Evolutionary conservation across 2,888 invertebrate genomes (phyloP).

Genomic region (Melanophora roralis): DNA sequence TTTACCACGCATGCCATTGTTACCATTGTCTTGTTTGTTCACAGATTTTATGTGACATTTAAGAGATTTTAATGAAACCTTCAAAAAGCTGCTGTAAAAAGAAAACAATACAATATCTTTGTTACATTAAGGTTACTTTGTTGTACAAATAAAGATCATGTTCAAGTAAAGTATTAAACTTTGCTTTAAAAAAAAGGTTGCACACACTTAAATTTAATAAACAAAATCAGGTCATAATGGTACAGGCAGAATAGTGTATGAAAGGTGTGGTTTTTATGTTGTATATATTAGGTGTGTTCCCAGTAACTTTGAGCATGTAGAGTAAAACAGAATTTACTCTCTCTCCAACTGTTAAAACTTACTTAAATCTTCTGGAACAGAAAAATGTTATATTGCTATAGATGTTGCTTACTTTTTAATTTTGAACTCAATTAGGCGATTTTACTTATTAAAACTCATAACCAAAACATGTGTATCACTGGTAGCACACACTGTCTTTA

Average conservation of each 20-base stretch:
- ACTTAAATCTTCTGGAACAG: too few species aligned
- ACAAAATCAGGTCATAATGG: slow-evolving; percentile 12
- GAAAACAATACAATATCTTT: slow-evolving; percentile 31
- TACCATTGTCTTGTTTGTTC: slow-evolving; percentile 47
- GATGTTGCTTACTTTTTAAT: too few species aligned
- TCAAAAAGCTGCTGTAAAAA: slow-evolving; percentile 13
- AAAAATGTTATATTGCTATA: too few species aligned
- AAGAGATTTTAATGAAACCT: slow-evolving; percentile 61
- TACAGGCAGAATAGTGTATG: neutral
- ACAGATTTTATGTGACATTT: slow-evolving; percentile 60
- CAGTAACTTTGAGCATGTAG: too few species aligned
- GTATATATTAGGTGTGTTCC: too few species aligned
- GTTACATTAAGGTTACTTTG: slow-evolving; percentile 40
- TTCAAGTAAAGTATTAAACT: slow-evolving; percentile 21
- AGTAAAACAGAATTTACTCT: too few species aligned
- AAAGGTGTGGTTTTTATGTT: slow-evolving; percentile 2
- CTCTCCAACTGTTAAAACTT: too few species aligned
- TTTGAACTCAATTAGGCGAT: too few species aligned
- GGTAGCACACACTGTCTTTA: too few species aligned
- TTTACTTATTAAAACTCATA: too few species aligned
- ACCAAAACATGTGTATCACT: too few species aligned
- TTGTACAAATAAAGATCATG: slow-evolving; percentile 30
- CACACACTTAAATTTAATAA: neutral
- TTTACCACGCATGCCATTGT: slow-evolving; percentile 54
- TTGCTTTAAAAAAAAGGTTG: slow-evolving; percentile 3